Evolutionary conservation across 2,888 invertebrate genomes (phyloP).

Genomic region (Andrena camellia): DNA sequence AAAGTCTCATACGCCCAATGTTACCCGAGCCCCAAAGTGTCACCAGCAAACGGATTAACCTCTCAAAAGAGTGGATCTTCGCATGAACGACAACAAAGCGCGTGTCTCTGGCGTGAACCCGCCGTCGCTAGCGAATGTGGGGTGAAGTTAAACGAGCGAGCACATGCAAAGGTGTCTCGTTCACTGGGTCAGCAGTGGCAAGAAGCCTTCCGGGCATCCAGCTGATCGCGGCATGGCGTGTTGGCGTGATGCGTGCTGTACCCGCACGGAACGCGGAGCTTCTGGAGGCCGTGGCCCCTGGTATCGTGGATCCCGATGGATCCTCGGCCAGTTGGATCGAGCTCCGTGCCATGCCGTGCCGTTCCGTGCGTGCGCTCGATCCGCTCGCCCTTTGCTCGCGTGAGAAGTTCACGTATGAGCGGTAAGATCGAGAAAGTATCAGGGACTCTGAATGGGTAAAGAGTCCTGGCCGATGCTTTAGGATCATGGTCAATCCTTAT

Average conservation of each 20-base stretch:
- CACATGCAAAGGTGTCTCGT: conserved; percentile 81
- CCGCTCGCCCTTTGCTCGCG: conserved; percentile 54
- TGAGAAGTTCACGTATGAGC: conserved; percentile 54
- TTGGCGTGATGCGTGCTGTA: conserved; percentile 72
- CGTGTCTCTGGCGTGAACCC: conserved; percentile 52
- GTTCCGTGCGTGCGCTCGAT: conserved; percentile 54
- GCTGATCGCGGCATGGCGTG: conserved; percentile 78
- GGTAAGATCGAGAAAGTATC: conserved; percentile 47
- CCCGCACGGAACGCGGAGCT: conserved; percentile 65
- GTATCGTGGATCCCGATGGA: conserved; percentile 60
- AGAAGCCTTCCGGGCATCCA: conserved; percentile 79
- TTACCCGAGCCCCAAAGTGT: background rate
- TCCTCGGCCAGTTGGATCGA: conserved; percentile 43
- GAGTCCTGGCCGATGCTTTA: conserved; percentile 11
- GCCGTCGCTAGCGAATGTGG: conserved; percentile 49
- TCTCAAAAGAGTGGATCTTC: conserved; percentile 6
- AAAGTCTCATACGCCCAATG: background rate
- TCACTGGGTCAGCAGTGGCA: conserved; percentile 84
- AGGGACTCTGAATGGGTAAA: conserved; percentile 22
- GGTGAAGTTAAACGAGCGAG: conserved; percentile 74
- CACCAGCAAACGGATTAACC: background rate
- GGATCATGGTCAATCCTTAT: conserved; percentile 11
- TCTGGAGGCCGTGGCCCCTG: conserved; percentile 62
- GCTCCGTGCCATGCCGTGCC: conserved; percentile 53
- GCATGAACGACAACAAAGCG: conserved; percentile 34